Conservation (phyloP, 2,888 invertebrate species). For the Meliscaeva auricollis region DNA sequence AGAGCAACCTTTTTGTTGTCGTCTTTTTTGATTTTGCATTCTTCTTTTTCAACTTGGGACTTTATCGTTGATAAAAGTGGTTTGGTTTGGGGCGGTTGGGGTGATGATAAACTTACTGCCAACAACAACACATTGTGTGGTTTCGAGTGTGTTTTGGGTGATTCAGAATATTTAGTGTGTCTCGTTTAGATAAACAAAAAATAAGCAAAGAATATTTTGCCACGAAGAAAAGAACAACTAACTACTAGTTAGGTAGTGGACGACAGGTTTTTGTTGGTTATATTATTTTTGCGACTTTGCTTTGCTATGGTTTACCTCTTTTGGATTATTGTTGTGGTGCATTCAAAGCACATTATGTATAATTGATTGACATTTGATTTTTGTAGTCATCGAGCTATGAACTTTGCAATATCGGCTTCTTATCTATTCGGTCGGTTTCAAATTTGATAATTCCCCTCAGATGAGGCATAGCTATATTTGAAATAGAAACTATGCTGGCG, state of each 20-base stretch:
- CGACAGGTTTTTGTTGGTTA: conserved; percentile 26
- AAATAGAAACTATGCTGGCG: background rate
- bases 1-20: conserved; percentile 34
- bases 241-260: background rate
- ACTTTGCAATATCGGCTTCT: conserved; percentile 6
- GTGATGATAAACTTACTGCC: conserved; percentile 59
- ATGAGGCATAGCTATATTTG: background rate
- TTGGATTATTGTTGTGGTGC: background rate
- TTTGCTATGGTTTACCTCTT: conserved; percentile 8
- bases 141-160: conserved; percentile 41
- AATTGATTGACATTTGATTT: conserved; percentile 19
- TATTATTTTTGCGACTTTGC: background rate
- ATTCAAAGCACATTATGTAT: background rate
- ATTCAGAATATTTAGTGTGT: conserved; percentile 43
- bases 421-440: background rate
- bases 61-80: conserved; percentile 62
- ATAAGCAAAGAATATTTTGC: conserved; percentile 41
- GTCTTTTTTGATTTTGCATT: conserved; percentile 23
- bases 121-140: conserved; percentile 21
- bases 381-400: background rate
- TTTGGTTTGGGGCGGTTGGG: background rate
- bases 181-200: conserved; percentile 66
- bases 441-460: too few relatives aligned
- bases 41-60: conserved; percentile 7
- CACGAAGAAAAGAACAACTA: conserved; percentile 47